Evolutionary conservation across 2,113 vertebrate genomes (phyloP).

Genomic region (Paramisgurnus dabryanus): DNA sequence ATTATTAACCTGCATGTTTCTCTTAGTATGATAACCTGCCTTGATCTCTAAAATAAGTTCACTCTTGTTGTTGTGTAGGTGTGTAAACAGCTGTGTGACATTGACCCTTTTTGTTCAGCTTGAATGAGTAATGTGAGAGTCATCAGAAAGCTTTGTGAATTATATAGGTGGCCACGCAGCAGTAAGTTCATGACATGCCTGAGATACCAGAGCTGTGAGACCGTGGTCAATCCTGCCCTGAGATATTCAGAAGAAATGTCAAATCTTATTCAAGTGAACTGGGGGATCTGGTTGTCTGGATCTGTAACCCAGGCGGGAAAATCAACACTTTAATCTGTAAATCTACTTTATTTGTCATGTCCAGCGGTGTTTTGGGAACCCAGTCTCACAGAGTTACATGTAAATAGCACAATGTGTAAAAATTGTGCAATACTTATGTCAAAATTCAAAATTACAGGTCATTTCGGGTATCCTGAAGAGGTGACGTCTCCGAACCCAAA

Average conservation of each 20-base stretch:
- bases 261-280: background rate
- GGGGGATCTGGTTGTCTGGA: too few relatives aligned
- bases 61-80: slow-evolving; percentile 53
- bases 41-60: slow-evolving; percentile 24
- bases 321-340: too few relatives aligned
- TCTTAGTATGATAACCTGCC: slow-evolving; percentile 34
- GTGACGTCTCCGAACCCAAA: too few relatives aligned
- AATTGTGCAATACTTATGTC: too few relatives aligned
- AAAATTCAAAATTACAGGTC: too few relatives aligned
- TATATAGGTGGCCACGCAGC: slow-evolving; percentile 68
- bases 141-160: slow-evolving; percentile 70
- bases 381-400: too few relatives aligned
- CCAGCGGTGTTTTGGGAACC: too few relatives aligned
- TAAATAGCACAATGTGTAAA: too few relatives aligned
- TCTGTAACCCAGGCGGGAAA: too few relatives aligned
- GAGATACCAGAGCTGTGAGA: slow-evolving; percentile 64
- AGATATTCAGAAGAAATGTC: background rate
- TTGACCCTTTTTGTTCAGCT: slow-evolving; percentile 65
- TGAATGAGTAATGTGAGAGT: slow-evolving; percentile 69
- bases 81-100: slow-evolving; percentile 71
- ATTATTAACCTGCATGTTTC: background rate
- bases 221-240: slow-evolving; percentile 40
- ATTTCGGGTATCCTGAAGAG: too few relatives aligned
- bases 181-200: slow-evolving; percentile 66
- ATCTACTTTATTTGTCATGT: too few relatives aligned